phyloP scores from a whole-genome alignment of 1,140 invertebrate genomes.

The Atta colombica region DNA sequence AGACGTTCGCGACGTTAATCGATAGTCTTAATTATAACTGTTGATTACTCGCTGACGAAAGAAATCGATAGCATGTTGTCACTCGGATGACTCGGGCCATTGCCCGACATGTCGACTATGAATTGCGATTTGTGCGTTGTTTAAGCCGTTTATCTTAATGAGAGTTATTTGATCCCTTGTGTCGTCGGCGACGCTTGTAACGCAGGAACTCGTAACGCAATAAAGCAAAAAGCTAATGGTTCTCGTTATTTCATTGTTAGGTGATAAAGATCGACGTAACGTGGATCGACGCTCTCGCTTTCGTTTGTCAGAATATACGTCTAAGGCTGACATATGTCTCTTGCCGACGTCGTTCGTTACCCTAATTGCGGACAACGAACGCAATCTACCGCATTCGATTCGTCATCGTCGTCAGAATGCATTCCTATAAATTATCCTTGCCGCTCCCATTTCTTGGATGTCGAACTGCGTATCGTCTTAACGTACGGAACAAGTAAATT shows the following conservation, averaged over 20 bases:
- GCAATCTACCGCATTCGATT: conserved; percentile 67
- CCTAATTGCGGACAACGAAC: conserved; percentile 69
- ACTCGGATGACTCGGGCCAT: conserved; percentile 22
- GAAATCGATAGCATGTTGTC: conserved; percentile 46
- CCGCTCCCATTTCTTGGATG: conserved; percentile 60
- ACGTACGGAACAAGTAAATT: conserved; percentile 14
- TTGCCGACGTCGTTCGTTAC: conserved; percentile 62
- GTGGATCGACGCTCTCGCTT: conserved; percentile 30
- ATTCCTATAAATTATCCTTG: conserved; percentile 32
- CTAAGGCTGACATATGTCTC: conserved; percentile 59
- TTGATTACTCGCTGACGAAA: conserved; percentile 31
- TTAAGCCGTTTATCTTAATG: conserved; percentile 75
- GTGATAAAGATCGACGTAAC: conserved; percentile 74
- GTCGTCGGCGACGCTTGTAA: conserved; percentile 60
- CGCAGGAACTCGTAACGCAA: conserved; percentile 70
- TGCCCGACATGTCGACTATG: conserved; percentile 27
- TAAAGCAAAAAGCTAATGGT: conserved; percentile 77
- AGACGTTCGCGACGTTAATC: conserved; percentile 32
- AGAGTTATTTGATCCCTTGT: conserved; percentile 75
- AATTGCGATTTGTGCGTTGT: conserved; percentile 63
- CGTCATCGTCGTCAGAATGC: conserved; percentile 34
- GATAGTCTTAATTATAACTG: conserved; percentile 54
- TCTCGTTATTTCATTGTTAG: conserved; percentile 75
- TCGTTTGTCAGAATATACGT: conserved; percentile 47
- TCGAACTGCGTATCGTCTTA: not conserved